Evolutionary conservation across 2,888 invertebrate species (phyloP).

Genomic region (Aplocera efformata): DNA sequence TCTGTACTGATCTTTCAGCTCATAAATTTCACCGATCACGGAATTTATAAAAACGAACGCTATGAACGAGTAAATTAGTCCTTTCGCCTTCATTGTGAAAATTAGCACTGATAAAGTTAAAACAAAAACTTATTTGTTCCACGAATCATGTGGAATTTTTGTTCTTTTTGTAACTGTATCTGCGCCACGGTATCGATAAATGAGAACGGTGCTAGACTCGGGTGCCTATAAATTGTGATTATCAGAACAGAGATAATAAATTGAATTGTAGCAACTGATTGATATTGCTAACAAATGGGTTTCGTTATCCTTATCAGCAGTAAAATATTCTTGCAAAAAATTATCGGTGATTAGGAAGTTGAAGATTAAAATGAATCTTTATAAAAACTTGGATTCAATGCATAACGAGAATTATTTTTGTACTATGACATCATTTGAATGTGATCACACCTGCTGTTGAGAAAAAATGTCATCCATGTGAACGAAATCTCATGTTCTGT

Average conservation of each 20-base stretch:
- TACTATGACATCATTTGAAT: too few species aligned
- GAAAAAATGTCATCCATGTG: too few species aligned
- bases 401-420: too few species aligned
- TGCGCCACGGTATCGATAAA: neutral
- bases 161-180: neutral
- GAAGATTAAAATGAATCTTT: too few species aligned
- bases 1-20: constrained; percentile 5
- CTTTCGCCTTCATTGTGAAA: constrained; percentile 17
- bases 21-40: constrained; percentile 1
- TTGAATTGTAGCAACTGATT: constrained; percentile 2
- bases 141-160: neutral
- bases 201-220: neutral
- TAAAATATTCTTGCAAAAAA: neutral
- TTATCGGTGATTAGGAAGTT: too few species aligned
- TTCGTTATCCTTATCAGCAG: neutral
- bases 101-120: neutral
- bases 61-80: constrained; percentile 4
- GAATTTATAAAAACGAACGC: constrained; percentile 1
- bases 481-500: too few species aligned
- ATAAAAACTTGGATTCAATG: too few species aligned
- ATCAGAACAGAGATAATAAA: constrained; percentile 20
- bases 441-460: too few species aligned
- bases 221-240: constrained; percentile 19
- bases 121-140: constrained; percentile 6
- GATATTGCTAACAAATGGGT: neutral